Base-by-base conservation (phyloP, 2,113 vertebrate genomes). In the Paraplagusia blochii region DNA sequence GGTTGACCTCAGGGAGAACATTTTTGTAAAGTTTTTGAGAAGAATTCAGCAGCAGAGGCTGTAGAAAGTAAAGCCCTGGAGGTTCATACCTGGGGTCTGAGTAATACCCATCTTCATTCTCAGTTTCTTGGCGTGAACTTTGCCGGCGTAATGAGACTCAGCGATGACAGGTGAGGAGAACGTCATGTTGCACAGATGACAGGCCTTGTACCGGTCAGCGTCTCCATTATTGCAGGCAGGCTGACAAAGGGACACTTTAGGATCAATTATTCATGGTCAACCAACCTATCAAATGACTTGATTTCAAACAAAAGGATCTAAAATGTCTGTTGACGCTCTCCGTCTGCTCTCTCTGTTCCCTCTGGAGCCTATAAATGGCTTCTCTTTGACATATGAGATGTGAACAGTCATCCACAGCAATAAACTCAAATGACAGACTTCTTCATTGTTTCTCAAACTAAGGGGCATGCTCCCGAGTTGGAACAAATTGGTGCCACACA, bases 101-200 rank as follows among this genome's bases (percentile, higher is more conserved):
- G 88, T 83, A 14, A 91, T 87, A 13, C 90, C 85, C 57, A 86
- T 88, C 79, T 94, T 95, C 81, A 95, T 82, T 77, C 89, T 90
- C 84, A 98, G 84, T 83, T 95, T 98, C 89, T 95, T 99, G 85
- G 96, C 90, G 46, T 99, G 97, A 72, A 94, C 93, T 89, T 98
- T 98, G 70, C 97, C 96, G 85, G 94, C 72, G 86, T 99, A 99
- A 81, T 99, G 97, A 44, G 95, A 97, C 13, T 94, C 91, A 9
- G 97, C 97, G 86, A 98, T 92, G 0, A 95, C 94, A 0, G 93
- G 86, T 35, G 95, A 95, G 7, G 93, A 93, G 88, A 99, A 98
- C 57, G 91, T 94, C 95, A 97, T 98, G 87, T 96, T 97, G 83
- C 97, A 99, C 61, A 94, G 75, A 51, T 90, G 87, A 83, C 97